Evolutionary conservation across 2,113 vertebrate genomes (phyloP).

Genomic region (Vulpes vulpes): DNA sequence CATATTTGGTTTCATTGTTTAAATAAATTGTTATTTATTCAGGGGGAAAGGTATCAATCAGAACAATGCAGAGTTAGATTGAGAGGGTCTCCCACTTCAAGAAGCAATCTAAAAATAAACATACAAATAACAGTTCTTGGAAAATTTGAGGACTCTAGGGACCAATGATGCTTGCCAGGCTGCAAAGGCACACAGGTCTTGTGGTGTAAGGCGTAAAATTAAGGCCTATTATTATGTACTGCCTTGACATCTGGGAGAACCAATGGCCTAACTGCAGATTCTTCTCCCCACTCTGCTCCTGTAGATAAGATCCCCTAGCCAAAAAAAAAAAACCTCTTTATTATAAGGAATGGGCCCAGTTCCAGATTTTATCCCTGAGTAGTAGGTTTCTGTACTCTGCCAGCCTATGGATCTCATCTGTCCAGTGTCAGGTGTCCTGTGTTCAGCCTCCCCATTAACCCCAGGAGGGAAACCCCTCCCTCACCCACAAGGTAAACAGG

Average conservation of each 20-base stretch:
- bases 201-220: not conserved
- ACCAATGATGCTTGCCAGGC: not conserved
- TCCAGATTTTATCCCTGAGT: not conserved
- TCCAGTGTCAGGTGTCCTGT: not conserved
- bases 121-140: not conserved
- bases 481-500: not conserved
- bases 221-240: not conserved
- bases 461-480: not conserved
- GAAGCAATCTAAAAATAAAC: slow-evolving; percentile 20
- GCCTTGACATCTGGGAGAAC: not conserved
- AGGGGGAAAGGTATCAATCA: not conserved
- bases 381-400: not conserved
- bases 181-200: not conserved
- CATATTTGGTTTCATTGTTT: slow-evolving; percentile 25
- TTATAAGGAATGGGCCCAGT: not conserved
- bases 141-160: not conserved
- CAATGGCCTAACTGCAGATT: not conserved
- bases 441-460: not conserved
- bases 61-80: not conserved
- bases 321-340: not conserved
- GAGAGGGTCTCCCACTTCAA: not conserved
- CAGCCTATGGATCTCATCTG: not conserved
- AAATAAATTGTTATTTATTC: slow-evolving; percentile 23
- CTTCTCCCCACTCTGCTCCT: not conserved
- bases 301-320: not conserved